Conservation (phyloP, 2,888 invertebrate species). For the Drosophila parthenogenetica region DNA sequence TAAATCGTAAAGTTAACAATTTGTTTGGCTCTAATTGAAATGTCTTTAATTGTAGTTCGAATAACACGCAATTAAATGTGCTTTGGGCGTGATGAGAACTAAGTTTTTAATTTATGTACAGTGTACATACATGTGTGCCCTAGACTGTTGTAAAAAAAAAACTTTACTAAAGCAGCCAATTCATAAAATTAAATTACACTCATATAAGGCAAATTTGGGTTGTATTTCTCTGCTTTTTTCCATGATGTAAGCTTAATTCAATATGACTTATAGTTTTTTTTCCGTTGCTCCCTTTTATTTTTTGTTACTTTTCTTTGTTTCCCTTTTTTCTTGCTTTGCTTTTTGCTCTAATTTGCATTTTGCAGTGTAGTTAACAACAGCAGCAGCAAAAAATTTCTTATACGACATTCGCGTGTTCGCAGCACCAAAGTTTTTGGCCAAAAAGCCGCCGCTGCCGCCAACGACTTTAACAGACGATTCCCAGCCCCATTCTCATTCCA, state of each 20-base stretch:
- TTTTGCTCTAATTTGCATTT: constrained; percentile 70
- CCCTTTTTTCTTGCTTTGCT: constrained; percentile 17
- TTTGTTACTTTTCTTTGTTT: constrained; percentile 16
- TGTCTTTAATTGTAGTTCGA: constrained; percentile 50
- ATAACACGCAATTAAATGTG: constrained; percentile 50
- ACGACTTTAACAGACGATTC: constrained; percentile 38
- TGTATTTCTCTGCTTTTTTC: constrained; percentile 24
- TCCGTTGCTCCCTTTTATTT: constrained; percentile 2
- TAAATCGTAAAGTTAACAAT: constrained; percentile 47
- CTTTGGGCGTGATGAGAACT: constrained; percentile 43
- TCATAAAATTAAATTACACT: constrained; percentile 23
- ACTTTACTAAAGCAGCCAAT: constrained; percentile 14
- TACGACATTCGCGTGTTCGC: constrained; percentile 75
- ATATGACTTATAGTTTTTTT: constrained; percentile 43
- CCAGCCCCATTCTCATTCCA: constrained; percentile 25
- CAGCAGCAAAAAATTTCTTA: constrained; percentile 57
- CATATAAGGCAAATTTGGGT: constrained; percentile 29
- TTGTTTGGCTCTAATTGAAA: constrained; percentile 55
- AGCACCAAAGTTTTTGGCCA: constrained; percentile 50
- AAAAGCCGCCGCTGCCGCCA: constrained; percentile 59
- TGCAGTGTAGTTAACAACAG: constrained; percentile 53
- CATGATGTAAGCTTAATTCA: constrained; percentile 59
- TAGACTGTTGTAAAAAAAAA: constrained; percentile 29
- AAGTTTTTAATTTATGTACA: background rate
- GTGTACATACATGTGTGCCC: background rate